Evolutionary conservation across 2,888 invertebrate genomes (phyloP).

Genomic region (Himalopsyche anomala): DNA sequence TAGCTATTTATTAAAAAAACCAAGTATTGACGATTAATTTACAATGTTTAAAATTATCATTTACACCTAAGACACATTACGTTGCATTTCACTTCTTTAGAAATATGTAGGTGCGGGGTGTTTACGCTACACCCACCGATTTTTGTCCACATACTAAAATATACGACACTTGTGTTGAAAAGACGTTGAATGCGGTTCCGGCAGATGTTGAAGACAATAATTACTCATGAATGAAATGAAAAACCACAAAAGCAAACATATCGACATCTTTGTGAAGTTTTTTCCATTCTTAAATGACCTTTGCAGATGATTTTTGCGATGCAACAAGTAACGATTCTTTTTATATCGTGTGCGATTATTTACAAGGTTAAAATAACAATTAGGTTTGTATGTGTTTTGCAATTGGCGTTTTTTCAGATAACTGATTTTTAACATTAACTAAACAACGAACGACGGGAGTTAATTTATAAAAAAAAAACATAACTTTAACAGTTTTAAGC

Average conservation of each 20-base stretch:
- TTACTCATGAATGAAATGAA: not conserved
- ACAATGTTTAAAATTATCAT: no score
- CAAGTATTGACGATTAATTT: no score
- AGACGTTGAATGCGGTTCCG: not conserved
- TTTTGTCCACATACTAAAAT: not conserved
- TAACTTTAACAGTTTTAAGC: no score
- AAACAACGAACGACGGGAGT: no score
- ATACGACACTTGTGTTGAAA: not conserved
- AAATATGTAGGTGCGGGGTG: not conserved
- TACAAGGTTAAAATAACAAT: no score
- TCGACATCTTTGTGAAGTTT: not conserved
- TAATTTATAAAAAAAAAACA: no score
- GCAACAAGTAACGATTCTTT: not conserved
- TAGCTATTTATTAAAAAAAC: no score
- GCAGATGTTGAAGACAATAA: slow-evolving; percentile 26
- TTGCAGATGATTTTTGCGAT: not conserved
- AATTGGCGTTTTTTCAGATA: no score
- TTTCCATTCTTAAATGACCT: not conserved
- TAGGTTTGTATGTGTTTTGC: no score
- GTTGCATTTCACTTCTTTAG: not conserved
- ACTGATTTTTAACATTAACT: no score
- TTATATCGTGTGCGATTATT: no score
- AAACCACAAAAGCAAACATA: not conserved
- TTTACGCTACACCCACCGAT: not conserved
- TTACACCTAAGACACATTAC: not conserved